Percentiles rank a stretch among this genome's conserved stretches.
These are phyloP conservation scores for Hirtodrosophila trivittata DNA, from an alignment of 2,888 invertebrate species.

Conservation along the genomic window DNA sequence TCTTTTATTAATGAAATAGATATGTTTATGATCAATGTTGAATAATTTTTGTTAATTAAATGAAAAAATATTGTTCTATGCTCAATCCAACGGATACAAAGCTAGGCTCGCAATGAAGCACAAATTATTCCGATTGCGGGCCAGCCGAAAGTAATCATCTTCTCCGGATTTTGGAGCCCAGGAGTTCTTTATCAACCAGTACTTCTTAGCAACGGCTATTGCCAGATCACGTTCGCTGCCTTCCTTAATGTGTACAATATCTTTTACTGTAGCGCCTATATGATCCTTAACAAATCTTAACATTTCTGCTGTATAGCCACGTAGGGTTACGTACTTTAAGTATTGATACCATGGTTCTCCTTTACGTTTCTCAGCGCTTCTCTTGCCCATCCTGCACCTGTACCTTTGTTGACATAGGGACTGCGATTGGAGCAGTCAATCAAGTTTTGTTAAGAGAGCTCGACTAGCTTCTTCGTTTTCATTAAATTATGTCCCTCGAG, in stretches of 20 bases:
- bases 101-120: constrained; percentile 93
- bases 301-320: constrained; percentile 89
- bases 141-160: constrained; percentile 93
- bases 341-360: constrained; percentile 93
- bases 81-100: constrained; percentile 90
- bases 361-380: constrained; percentile 92
- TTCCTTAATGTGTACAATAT: constrained; percentile 88
- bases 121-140: constrained; percentile 91
- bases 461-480: constrained; percentile 88
- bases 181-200: constrained; percentile 90
- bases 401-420: constrained; percentile 89
- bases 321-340: constrained; percentile 93
- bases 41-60: too few relatives aligned
- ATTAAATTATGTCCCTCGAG: constrained; percentile 94
- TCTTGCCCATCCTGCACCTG: constrained; percentile 89
- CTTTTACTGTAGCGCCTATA: constrained; percentile 90
- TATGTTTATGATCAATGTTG: too few relatives aligned
- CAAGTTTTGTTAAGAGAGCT: constrained; percentile 95
- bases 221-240: constrained; percentile 89
- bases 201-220: constrained; percentile 90
- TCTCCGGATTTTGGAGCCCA: constrained; percentile 90
- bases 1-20: too few relatives aligned
- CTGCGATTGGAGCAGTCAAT: constrained; percentile 90
- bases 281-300: constrained; percentile 86
- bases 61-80: too few relatives aligned